Evolutionary conservation across 1,140 invertebrate genomes (phyloP), one percentile per base, ranked within the genome.

Genomic region (Macrobrachium rosenbergii): DNA sequence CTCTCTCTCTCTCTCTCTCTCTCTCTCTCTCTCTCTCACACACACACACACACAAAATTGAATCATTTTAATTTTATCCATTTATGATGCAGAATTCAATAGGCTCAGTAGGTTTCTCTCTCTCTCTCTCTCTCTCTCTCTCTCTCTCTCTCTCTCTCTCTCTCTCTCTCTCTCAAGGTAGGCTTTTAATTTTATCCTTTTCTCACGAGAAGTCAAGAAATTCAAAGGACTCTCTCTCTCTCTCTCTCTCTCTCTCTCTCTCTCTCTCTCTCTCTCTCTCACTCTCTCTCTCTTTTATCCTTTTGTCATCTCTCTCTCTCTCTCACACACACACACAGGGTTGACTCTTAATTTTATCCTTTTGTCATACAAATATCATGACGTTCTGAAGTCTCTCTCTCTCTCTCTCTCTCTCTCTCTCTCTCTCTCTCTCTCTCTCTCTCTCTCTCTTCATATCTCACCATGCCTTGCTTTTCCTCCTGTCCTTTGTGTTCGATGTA

Each of bases 241-340:
- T 60, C 52, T 60, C 76, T 79, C 52, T 60, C 52, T 79, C 76
- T 79, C 52, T 60, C 17, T 79, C 52, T 60, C 52, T 60, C 52
- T 79, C 45, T 79, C 45, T 58, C 45, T 60, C 76, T 79, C 45
- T 59, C 59, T 37, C 37, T 16, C 21, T 37, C 37, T 23, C 37
- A 17, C 37, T 16, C 37, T 59, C 37, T 16, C 59, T 59, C 59
- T 23, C 37, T 43, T 45, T 45, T 45, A 2, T 19, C n/a, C 45
- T 45, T 45, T n/a, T n/a, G n/a, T n/a, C n/a, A n/a, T n/a, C n/a
- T n/a, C n/a, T n/a, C n/a, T n/a, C n/a, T n/a, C n/a, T 5, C 37
- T 43, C 45, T 16, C 45, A 0, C 14, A 8, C 37, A 19, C 45
- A 12, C 75, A 37, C 28, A 12, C 28, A 12, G 23, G 11, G 11